Conservation (phyloP, 2,113 vertebrate genomes). For the Alethe castanea region DNA sequence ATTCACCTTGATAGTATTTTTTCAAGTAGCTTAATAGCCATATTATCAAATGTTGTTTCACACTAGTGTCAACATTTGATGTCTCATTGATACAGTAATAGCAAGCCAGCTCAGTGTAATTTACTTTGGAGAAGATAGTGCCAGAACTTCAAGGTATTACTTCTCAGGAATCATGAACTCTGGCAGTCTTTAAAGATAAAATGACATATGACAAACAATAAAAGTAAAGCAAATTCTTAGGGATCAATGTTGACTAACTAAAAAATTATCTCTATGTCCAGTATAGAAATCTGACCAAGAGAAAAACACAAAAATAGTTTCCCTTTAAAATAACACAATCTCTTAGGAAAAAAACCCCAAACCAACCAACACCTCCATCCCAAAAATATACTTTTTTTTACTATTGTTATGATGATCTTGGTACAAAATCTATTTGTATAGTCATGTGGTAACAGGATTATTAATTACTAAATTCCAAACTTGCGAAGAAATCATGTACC, state of each 20-base stretch:
- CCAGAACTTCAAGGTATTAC: neutral
- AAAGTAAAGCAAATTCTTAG: neutral
- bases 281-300: neutral
- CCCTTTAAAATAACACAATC: neutral
- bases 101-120: neutral
- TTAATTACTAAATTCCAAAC: neutral
- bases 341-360: neutral
- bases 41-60: neutral
- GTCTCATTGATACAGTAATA: neutral
- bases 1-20: neutral
- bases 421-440: neutral
- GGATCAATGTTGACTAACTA: neutral
- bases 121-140: neutral
- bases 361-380: neutral
- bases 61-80: neutral
- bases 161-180: neutral
- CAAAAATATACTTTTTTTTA: neutral
- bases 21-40: neutral
- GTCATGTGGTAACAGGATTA: neutral
- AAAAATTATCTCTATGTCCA: neutral
- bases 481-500: neutral
- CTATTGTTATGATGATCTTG: neutral
- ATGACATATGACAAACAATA: neutral
- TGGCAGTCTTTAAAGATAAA: neutral
- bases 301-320: neutral